Base-by-base conservation (phyloP, 2,888 invertebrate genomes). In the Tetragonula carbonaria region DNA sequence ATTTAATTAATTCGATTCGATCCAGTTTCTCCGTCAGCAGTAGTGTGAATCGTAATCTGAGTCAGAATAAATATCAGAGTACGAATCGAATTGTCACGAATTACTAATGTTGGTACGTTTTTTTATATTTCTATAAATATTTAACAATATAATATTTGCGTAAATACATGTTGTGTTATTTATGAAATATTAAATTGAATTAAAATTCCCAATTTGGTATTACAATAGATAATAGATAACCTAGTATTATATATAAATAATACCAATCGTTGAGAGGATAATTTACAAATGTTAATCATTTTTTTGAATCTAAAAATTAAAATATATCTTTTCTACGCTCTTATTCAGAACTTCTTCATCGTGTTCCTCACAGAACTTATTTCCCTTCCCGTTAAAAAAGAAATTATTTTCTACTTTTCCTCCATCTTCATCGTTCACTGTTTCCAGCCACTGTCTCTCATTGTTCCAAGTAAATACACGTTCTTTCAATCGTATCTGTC, bases 401-500 rank as follows among this genome's bases (percentile, higher is more conserved):
- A 5, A 59, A 59, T 59, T 5, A n/a, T 59, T 59, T 28, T 28
- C 62, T 23, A 16, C 23, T 62, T 62, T 62, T 62, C 16, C 23
- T 28, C 8, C 62, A 16, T 45, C 45, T 45, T 0, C 14, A 28
- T 23, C 62, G 14, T 59, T 23, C 14, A 16, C 5, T 14, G 14
- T 59, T 59, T 59, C 8, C 23, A 23, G 1, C 16, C 23, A 3
- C 23, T n/a, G 14, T 28, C 23, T 62, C 62, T n/a, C 57, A n/a
- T 59, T n/a, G 57, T 57, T 57, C 57, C 57, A 57, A 57, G n/a
- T 57, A 45, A 45, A 45, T 8, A 57, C n/a, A 62, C 33, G 38
- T 67, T 76, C 66, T 45, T 75, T 23, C 67, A 50, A 59, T 74
- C 28, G 18, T 28, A 23, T 73, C 68, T 63, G 68, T 83, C 77